Evolutionary conservation across 2,888 invertebrate genomes (phyloP).

Genomic region (Cantharis rufa): DNA sequence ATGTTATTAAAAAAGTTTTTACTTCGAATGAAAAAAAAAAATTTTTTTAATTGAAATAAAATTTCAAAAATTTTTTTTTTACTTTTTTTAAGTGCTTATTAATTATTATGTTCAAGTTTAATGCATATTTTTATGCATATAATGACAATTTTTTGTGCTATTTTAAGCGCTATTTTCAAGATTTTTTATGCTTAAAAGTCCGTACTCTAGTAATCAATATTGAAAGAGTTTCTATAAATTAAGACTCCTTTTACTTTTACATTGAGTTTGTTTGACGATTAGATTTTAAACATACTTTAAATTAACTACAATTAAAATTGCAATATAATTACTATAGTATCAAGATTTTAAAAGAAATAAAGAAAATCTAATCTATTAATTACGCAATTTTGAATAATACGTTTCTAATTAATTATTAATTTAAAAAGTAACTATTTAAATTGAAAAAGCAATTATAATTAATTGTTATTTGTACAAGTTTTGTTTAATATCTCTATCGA

Average conservation of each 20-base stretch:
- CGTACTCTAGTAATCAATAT: too few species aligned
- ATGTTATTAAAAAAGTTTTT: too few species aligned
- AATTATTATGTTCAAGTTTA: too few species aligned
- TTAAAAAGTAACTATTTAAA: not conserved
- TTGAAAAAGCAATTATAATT: not conserved
- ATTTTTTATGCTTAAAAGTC: too few species aligned
- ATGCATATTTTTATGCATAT: too few species aligned
- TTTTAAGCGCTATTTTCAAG: too few species aligned
- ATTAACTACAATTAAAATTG: not conserved
- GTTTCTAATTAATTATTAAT: not conserved
- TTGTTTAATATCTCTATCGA: conserved; percentile 8
- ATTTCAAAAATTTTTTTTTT: too few species aligned
- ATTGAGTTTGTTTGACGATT: not conserved
- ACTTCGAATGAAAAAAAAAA: too few species aligned
- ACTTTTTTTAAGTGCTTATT: too few species aligned
- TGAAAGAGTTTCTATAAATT: not conserved
- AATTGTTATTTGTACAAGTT: conserved; percentile 2
- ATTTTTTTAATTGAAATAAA: too few species aligned
- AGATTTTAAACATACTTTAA: not conserved
- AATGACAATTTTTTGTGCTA: too few species aligned
- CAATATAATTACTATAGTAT: not conserved
- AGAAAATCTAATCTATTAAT: not conserved
- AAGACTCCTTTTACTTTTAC: not conserved
- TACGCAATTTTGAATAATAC: not conserved
- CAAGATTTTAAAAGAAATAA: not conserved